A percentile compares a stretch with the other conserved stretches of the same genome.
phyloP scores from a whole-genome alignment of 2,888 invertebrate species.

The Trissolcus brochymenae region DNA sequence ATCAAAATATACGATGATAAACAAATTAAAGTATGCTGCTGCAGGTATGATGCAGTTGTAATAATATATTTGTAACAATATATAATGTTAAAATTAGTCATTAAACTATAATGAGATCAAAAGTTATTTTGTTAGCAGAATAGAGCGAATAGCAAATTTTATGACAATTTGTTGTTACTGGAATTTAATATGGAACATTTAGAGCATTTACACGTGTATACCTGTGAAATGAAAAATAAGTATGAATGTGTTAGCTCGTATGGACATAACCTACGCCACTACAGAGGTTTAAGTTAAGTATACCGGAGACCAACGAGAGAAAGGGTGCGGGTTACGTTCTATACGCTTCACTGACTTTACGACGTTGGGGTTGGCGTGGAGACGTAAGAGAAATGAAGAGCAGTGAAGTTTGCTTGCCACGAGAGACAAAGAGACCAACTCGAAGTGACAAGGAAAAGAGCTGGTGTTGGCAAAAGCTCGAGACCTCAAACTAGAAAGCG shows the following conservation, averaged over 20 bases:
- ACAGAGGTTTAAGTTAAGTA: slow-evolving; percentile 34
- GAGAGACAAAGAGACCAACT: slow-evolving; percentile 31
- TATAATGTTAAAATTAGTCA: too few species aligned
- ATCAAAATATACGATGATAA: too few species aligned
- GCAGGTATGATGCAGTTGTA: too few species aligned
- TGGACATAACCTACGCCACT: slow-evolving; percentile 58
- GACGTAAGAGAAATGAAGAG: slow-evolving; percentile 66
- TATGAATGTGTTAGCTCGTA: slow-evolving; percentile 35
- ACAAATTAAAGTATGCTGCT: too few species aligned
- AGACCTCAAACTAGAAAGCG: slow-evolving; percentile 10
- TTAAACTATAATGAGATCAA: too few species aligned
- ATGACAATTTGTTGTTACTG: too few species aligned
- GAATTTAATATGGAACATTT: too few species aligned
- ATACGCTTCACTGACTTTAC: slow-evolving; percentile 74
- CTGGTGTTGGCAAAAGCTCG: slow-evolving; percentile 46
- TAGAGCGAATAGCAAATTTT: too few species aligned
- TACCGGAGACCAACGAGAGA: slow-evolving; percentile 31
- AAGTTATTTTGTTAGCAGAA: slow-evolving; percentile 1
- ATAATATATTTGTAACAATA: too few species aligned
- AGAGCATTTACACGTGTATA: slow-evolving; percentile 38
- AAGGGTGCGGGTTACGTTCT: slow-evolving; percentile 63
- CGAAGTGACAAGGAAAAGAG: slow-evolving; percentile 24
- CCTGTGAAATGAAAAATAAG: slow-evolving; percentile 27
- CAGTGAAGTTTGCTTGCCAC: slow-evolving; percentile 39
- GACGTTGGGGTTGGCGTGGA: slow-evolving; percentile 69